A percentile compares a stretch with the other conserved stretches of the same genome.
These are phyloP conservation scores for Cephus spinipes DNA, from an alignment of 2,888 invertebrate genomes.

Conservation along the genomic window DNA sequence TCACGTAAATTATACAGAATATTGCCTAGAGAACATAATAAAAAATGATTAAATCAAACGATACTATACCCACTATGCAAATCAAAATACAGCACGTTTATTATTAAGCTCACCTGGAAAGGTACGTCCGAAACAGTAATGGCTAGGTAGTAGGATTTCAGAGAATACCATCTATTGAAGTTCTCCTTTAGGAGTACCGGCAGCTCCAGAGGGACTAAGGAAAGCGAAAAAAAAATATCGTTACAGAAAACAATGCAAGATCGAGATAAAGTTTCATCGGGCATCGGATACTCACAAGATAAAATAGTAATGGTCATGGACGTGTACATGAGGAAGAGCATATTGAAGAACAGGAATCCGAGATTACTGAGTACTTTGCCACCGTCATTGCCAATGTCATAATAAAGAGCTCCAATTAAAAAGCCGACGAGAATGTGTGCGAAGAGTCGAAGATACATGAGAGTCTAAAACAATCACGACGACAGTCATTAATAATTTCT, in stretches of 20 bases:
- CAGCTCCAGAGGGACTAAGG: slow-evolving; percentile 93
- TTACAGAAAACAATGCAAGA: no score
- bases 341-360: slow-evolving; percentile 97
- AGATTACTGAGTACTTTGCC: slow-evolving; percentile 96
- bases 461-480: slow-evolving; percentile 75
- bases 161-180: slow-evolving; percentile 97
- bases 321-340: slow-evolving; percentile 98
- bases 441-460: slow-evolving; percentile 94
- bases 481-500: not conserved
- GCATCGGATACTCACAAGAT: slow-evolving; percentile 81
- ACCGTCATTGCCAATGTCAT: slow-evolving; percentile 95
- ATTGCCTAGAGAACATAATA: slow-evolving; percentile 78
- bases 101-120: slow-evolving; percentile 82
- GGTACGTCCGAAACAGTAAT: slow-evolving; percentile 97
- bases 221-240: slow-evolving; percentile 23
- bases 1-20: slow-evolving; percentile 92
- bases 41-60: not conserved
- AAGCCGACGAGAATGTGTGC: slow-evolving; percentile 95
- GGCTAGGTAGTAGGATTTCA: slow-evolving; percentile 93
- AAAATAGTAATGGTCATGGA: slow-evolving; percentile 99
- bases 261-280: no score
- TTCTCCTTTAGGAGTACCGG: slow-evolving; percentile 94
- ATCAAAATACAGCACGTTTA: no score
- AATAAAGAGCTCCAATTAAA: slow-evolving; percentile 94
- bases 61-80: not conserved